These are phyloP conservation scores for Pyrochroa serraticornis DNA, from an alignment of 2,888 invertebrate genomes.

Conservation along the genomic window DNA sequence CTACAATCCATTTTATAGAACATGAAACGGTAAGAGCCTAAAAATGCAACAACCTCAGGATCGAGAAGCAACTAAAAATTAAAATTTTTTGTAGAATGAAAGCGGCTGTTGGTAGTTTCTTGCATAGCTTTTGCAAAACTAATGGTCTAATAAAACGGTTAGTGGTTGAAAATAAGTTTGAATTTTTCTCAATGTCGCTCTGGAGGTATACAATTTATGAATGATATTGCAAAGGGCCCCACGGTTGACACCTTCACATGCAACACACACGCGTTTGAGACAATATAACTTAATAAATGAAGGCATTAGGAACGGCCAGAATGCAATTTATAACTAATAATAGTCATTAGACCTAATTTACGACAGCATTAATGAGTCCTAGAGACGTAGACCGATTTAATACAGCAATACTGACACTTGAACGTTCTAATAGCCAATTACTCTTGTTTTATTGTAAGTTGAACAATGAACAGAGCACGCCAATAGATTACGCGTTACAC, in stretches of 20 bases:
- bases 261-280: constrained; percentile 1
- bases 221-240: too few relatives aligned
- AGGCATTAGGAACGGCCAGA: constrained; percentile 28
- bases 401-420: constrained; percentile 8
- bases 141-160: too few relatives aligned
- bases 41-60: too few relatives aligned
- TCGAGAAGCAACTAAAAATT: too few relatives aligned
- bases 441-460: constrained; percentile 12
- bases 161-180: too few relatives aligned
- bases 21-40: too few relatives aligned
- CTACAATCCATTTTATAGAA: too few relatives aligned
- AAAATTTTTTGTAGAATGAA: too few relatives aligned
- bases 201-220: too few relatives aligned
- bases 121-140: too few relatives aligned
- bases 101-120: too few relatives aligned
- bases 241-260: not conserved
- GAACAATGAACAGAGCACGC: not conserved
- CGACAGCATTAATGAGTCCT: constrained; percentile 45
- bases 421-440: constrained; percentile 7
- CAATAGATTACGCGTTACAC: not conserved
- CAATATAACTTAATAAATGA: constrained; percentile 21
- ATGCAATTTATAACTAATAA: constrained; percentile 43
- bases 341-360: constrained; percentile 46
- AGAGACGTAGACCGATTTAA: constrained; percentile 41
- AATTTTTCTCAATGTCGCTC: too few relatives aligned